phyloP scores from a whole-genome alignment of 1,140 invertebrate species.

The Polypedilum pembai region DNA sequence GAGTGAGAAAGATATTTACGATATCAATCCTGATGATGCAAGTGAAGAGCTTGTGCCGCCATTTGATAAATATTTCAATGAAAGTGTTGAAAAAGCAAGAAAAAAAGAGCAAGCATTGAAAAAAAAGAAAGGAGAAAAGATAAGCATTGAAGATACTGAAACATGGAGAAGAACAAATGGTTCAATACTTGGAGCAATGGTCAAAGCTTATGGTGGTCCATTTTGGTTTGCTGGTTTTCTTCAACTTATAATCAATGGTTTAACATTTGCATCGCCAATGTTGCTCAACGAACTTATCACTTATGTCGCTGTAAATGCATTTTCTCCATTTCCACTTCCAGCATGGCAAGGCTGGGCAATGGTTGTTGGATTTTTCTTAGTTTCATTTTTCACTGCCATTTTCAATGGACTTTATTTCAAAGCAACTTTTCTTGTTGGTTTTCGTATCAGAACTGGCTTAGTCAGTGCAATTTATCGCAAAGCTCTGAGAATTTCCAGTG shows the following conservation, averaged over 20 bases:
- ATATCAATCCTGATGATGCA: conserved; percentile 73
- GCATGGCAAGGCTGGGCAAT: conserved; percentile 65
- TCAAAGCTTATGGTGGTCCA: conserved; percentile 66
- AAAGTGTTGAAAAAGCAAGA: conserved; percentile 48
- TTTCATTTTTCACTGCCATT: conserved; percentile 62
- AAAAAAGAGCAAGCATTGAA: conserved; percentile 35
- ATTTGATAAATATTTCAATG: conserved; percentile 76
- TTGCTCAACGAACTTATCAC: conserved; percentile 48
- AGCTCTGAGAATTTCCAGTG: neutral
- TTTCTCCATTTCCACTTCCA: conserved; percentile 49
- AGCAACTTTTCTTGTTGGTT: neutral
- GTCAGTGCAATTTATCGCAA: conserved; percentile 22
- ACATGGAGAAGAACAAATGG: conserved; percentile 59
- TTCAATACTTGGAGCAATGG: conserved; percentile 59
- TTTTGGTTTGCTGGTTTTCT: conserved; percentile 68
- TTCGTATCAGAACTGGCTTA: neutral
- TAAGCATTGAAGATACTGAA: conserved; percentile 49
- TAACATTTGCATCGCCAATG: conserved; percentile 78
- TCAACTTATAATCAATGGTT: conserved; percentile 72
- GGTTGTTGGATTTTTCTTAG: conserved; percentile 78
- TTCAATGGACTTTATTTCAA: neutral
- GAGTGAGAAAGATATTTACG: conserved; percentile 73
- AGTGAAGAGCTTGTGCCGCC: conserved; percentile 62
- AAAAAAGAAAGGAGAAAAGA: neutral
- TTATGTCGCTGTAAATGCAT: conserved; percentile 44